Evolutionary conservation across 2,113 vertebrate species (phyloP), one percentile per base, ranked within the genome.

Genomic region (Pundamilia nyererei): DNA sequence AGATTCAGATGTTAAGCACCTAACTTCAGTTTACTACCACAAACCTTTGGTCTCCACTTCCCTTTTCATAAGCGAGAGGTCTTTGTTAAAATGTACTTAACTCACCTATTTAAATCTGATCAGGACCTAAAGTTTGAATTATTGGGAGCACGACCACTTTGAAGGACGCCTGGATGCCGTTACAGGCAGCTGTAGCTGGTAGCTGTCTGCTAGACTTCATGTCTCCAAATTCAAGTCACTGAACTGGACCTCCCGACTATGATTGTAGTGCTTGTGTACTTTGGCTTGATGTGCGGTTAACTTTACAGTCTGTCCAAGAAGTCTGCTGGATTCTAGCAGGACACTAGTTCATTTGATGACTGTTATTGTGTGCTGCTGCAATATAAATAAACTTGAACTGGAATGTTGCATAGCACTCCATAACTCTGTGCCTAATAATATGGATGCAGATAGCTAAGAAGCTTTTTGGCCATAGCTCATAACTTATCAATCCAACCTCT

Each of bases 131-230:
- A 29, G 14, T 29, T 47, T 49, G 42, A 24, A 75, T 19, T 49
- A 31, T 31, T 31, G 42, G 15, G 3, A 49, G 42, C 70, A 12
- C 10, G 15, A 17, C 14, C 70, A 49, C 42, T 47, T 47, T 49
- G 38, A 26, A 10, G 21, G 70, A 1, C 0, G 15, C 24, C 70
- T 75, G 24, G 42, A 49, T 75, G 42, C 24, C 3, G 9, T 3
- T 12, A 77, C 45, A 33, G 26, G 26, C 45, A 77, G 72, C 26
- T 3, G 17, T 2, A 77, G 15, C 42, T 7, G 9, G 9, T 49
- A 49, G 26, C 72, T 11, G n/a, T 77, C 15, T 49, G 26, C 45
- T 49, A 77, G 62, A 40, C 33, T 40, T 40, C 62, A 68, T 68
- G 0, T 51, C 45, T 77, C 72, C 26, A 11, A 33, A 13, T 51